These are phyloP conservation scores for Megaceryle maxima DNA, from an alignment of 2,113 vertebrate species.

Conservation along the genomic window DNA sequence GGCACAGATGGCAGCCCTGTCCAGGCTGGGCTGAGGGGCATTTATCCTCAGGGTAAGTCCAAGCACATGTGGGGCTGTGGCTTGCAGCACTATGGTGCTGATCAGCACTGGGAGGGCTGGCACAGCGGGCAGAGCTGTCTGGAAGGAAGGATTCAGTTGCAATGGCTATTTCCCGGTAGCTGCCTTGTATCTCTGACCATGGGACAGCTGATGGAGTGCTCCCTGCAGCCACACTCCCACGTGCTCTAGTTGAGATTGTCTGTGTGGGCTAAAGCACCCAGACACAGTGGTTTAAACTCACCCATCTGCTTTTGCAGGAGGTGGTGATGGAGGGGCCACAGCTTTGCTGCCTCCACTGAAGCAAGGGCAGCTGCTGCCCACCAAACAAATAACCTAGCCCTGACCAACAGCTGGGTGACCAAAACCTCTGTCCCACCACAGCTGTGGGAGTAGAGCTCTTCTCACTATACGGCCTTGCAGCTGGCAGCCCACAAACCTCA, in stretches of 20 bases:
- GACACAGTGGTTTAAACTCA: background rate
- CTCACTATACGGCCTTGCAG: background rate
- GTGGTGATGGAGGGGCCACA: background rate
- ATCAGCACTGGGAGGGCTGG: fast-evolving
- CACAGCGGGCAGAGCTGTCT: background rate
- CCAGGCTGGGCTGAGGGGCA: background rate
- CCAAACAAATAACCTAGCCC: background rate
- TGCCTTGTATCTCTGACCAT: background rate
- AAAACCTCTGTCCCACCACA: background rate
- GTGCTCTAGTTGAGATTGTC: background rate
- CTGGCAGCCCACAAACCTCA: background rate
- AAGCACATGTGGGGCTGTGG: fast-evolving
- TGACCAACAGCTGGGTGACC: background rate
- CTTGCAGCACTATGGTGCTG: fast-evolving
- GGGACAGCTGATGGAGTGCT: background rate
- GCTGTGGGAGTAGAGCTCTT: background rate
- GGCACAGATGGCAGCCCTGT: background rate
- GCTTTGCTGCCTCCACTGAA: background rate
- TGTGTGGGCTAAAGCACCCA: background rate
- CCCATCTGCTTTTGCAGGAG: background rate
- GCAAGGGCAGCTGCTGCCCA: background rate
- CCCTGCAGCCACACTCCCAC: background rate
- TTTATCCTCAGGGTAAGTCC: background rate
- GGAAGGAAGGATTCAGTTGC: background rate
- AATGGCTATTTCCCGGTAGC: fast-evolving